Percentiles rank a stretch among this genome's conserved stretches.
Evolutionary conservation across 92 coral and sea anemone genomes (phyloP).

Genomic region (Epizoanthus ramosus): DNA sequence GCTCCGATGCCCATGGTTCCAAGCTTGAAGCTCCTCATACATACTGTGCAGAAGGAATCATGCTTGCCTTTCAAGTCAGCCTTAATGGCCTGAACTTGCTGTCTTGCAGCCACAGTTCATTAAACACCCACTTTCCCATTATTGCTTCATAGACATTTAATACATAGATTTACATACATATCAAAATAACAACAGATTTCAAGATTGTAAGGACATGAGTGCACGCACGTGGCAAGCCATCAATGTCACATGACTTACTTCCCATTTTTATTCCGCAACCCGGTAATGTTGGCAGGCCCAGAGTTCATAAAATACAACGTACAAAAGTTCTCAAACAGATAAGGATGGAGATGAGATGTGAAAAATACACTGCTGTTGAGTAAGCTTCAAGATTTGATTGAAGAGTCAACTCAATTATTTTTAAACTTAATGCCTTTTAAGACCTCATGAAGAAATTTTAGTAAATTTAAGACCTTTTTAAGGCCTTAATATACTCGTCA

Average conservation of each 20-base stretch:
- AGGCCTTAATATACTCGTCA: conserved; percentile 19
- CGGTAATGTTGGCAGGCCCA: conserved; percentile 18
- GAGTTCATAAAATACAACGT: conserved; percentile 20
- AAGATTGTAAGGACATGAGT: too few relatives aligned
- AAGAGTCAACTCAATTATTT: not conserved
- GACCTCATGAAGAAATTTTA: not conserved
- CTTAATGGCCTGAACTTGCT: not conserved
- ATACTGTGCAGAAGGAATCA: too few relatives aligned
- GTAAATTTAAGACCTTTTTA: conserved; percentile 9
- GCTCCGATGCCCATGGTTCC: too few relatives aligned
- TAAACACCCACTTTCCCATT: conserved; percentile 3
- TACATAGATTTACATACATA: too few relatives aligned
- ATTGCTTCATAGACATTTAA: not conserved
- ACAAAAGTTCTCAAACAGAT: conserved; percentile 5
- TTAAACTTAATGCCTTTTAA: conserved; percentile 13
- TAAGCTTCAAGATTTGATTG: conserved; percentile 27
- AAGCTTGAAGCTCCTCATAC: too few relatives aligned
- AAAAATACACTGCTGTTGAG: conserved; percentile 10
- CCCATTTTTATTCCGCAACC: too few relatives aligned
- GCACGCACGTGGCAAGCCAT: too few relatives aligned
- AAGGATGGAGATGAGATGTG: conserved; percentile 2
- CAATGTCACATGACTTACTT: too few relatives aligned
- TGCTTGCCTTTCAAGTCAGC: too few relatives aligned
- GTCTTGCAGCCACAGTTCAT: not conserved
- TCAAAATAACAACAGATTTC: too few relatives aligned